Conservation (phyloP, 2,113 vertebrate genomes). For the Myrmophylax atrothorax region DNA sequence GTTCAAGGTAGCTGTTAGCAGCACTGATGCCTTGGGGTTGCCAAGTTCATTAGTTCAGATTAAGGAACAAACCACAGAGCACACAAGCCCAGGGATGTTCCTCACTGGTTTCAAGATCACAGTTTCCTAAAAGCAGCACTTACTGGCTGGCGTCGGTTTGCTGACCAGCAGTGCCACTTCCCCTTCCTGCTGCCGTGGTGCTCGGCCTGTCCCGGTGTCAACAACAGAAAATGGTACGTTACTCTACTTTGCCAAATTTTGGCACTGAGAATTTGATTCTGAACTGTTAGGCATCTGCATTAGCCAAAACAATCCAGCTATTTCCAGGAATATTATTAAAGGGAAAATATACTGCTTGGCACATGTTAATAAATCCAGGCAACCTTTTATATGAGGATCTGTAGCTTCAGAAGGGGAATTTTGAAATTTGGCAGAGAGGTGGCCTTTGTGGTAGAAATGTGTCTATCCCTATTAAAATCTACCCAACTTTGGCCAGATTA, state of each 20-base stretch:
- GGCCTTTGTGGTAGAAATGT: background rate
- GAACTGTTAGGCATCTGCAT: background rate
- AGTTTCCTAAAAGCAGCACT: background rate
- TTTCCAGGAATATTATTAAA: constrained; percentile 34
- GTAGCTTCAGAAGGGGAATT: background rate
- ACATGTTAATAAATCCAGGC: background rate
- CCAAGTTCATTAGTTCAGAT: background rate
- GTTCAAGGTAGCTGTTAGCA: background rate
- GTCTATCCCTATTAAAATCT: background rate
- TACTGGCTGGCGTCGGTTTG: background rate
- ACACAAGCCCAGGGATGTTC: background rate
- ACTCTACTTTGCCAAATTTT: background rate
- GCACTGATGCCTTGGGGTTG: background rate
- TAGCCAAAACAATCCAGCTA: background rate
- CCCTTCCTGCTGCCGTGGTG: background rate
- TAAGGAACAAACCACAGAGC: background rate
- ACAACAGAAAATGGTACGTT: background rate
- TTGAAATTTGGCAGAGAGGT: background rate
- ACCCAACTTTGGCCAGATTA: background rate
- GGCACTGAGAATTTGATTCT: background rate
- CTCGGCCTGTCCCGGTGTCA: background rate
- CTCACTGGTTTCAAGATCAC: background rate
- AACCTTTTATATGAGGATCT: background rate
- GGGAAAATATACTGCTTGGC: background rate
- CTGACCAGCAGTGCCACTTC: background rate